These are phyloP conservation scores for Pardalotus punctatus DNA, from an alignment of 2,113 vertebrate genomes.

Conservation along the genomic window DNA sequence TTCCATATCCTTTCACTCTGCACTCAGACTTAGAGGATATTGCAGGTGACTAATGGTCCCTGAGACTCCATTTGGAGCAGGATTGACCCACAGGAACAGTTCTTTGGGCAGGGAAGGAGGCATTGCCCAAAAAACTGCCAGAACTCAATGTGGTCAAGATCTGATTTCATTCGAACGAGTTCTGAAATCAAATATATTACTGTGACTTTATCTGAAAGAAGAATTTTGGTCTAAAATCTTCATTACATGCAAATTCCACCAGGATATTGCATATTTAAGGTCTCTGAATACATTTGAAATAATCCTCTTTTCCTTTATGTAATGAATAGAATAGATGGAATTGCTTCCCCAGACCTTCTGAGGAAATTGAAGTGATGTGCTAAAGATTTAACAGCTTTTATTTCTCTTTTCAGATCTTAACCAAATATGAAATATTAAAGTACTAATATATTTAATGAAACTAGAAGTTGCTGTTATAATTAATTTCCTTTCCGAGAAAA, in stretches of 20 bases:
- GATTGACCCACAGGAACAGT: not conserved
- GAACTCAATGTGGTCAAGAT: not conserved
- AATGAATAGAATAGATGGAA: constrained; percentile 41
- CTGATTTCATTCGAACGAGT: not conserved
- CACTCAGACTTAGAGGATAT: not conserved
- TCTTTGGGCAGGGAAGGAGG: not conserved
- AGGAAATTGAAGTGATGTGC: constrained; percentile 47
- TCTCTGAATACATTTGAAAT: constrained; percentile 37
- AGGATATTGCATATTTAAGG: constrained; percentile 29
- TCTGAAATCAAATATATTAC: not conserved
- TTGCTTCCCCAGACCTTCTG: constrained; percentile 34
- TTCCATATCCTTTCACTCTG: not conserved
- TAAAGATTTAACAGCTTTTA: constrained; percentile 56
- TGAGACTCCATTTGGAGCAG: not conserved
- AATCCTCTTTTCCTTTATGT: constrained; percentile 27
- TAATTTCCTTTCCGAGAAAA: constrained; percentile 30
- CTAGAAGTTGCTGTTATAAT: constrained; percentile 15
- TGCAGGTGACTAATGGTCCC: not conserved
- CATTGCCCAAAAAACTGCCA: not conserved
- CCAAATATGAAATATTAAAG: constrained; percentile 51
- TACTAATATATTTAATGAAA: constrained; percentile 31
- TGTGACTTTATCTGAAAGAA: not conserved
- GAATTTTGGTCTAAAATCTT: constrained; percentile 8
- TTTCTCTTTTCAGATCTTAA: constrained; percentile 52
- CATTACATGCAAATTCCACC: not conserved